A percentile compares a stretch with the other conserved stretches of the same genome.
These are phyloP conservation scores for Sminthurides aquaticus DNA, from an alignment of 2,888 invertebrate species.

Conservation along the genomic window DNA sequence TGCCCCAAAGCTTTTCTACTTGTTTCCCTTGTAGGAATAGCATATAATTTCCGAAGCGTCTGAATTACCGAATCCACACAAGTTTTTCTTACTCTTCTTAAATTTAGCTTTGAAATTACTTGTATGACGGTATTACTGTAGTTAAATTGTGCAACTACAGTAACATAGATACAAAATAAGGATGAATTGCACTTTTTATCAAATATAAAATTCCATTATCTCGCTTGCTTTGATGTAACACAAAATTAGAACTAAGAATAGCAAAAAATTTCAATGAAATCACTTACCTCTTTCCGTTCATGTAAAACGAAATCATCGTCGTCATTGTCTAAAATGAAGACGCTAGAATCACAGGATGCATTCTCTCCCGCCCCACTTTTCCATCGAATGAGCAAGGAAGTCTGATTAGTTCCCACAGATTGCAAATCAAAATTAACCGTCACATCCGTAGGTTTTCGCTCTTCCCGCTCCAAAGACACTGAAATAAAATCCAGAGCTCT, in stretches of 20 bases:
- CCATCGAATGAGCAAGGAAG: constrained; percentile 24
- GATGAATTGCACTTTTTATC: not conserved
- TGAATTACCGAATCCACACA: too few relatives aligned
- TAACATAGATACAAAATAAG: too few relatives aligned
- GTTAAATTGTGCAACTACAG: too few relatives aligned
- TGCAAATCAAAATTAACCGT: constrained; percentile 1
- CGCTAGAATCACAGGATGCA: constrained; percentile 32
- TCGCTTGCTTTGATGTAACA: not conserved
- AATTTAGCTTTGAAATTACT: too few relatives aligned
- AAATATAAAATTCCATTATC: not conserved
- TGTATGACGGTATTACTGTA: too few relatives aligned
- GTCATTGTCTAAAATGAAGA: constrained; percentile 28
- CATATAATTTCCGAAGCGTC: too few relatives aligned
- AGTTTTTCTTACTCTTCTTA: too few relatives aligned
- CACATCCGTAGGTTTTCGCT: constrained; percentile 3
- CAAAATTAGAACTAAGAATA: not conserved
- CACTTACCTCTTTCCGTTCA: constrained; percentile 12
- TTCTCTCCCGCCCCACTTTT: constrained; percentile 31
- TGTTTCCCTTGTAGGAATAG: too few relatives aligned
- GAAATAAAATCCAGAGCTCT: not conserved
- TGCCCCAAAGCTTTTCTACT: too few relatives aligned
- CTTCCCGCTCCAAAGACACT: not conserved
- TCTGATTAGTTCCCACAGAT: not conserved
- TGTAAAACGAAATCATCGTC: constrained; percentile 17
- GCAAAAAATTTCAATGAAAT: not conserved